Conservation (phyloP, 2,888 invertebrate genomes). For the Himalopsyche anomala region DNA sequence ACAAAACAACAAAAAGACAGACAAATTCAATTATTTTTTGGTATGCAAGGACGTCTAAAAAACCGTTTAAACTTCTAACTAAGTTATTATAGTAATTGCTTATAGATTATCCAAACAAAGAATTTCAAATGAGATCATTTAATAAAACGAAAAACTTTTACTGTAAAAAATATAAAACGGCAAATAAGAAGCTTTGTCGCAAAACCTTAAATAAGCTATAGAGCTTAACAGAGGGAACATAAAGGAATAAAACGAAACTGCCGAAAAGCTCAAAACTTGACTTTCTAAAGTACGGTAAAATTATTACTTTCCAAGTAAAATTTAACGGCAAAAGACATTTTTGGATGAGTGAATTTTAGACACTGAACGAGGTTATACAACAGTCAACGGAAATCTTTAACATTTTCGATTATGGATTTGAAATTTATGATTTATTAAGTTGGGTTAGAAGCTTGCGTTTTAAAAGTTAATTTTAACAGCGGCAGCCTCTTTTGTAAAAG, state of each 20-base stretch:
- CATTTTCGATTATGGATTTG: conserved; percentile 10
- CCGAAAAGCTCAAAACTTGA: conserved; percentile 19
- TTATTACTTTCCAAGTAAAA: conserved; percentile 19
- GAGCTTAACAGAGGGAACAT: not conserved
- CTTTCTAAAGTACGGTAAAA: conserved; percentile 21
- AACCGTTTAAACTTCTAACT: not conserved
- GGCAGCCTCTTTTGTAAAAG: no score
- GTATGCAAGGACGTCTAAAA: no score
- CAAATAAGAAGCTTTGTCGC: conserved; percentile 16
- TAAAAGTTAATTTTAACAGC: not conserved
- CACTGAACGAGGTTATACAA: conserved; percentile 4
- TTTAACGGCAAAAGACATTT: conserved; percentile 4
- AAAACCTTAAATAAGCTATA: conserved; percentile 21
- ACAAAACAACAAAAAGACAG: no score
- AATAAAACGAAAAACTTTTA: not conserved
- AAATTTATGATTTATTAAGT: conserved; percentile 1
- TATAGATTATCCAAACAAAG: not conserved
- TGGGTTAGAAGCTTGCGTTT: not conserved
- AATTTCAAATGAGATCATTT: not conserved
- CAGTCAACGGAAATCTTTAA: not conserved
- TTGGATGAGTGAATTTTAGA: conserved; percentile 27
- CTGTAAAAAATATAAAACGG: conserved; percentile 4
- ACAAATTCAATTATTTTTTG: no score
- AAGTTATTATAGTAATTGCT: not conserved
- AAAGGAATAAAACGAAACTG: conserved; percentile 9